phyloP scores from a whole-genome alignment of 1,140 invertebrate genomes.

The Ips typographus region DNA sequence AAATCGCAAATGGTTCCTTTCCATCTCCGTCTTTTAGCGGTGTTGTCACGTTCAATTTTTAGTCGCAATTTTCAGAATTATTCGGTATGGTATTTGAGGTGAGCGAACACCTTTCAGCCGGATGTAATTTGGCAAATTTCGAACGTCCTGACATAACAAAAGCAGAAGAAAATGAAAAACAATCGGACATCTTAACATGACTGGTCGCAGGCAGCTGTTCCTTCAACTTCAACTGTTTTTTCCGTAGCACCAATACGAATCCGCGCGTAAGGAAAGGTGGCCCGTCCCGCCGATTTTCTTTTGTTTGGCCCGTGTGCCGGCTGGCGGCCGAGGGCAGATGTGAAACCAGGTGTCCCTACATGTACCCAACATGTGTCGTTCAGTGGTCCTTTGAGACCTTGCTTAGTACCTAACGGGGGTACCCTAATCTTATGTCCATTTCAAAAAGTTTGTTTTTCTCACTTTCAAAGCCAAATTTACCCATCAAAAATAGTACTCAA shows the following conservation, averaged over 20 bases:
- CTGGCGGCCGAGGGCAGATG: constrained; percentile 33
- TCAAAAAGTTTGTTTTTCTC: no score
- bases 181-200: constrained; percentile 34
- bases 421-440: no score
- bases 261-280: constrained; percentile 33
- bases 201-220: constrained; percentile 29
- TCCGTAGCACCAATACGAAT: constrained; percentile 36
- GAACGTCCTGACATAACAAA: not conserved
- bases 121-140: not conserved
- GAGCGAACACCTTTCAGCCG: not conserved
- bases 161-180: constrained; percentile 13
- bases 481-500: no score
- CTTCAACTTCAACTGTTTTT: constrained; percentile 35
- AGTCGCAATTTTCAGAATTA: no score
- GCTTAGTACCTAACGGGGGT: not conserved
- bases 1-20: no score
- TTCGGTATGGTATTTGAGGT: no score
- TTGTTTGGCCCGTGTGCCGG: constrained; percentile 38
- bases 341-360: constrained; percentile 34
- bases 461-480: no score
- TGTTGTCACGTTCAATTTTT: no score
- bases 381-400: constrained; percentile 15
- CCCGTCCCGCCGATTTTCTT: constrained; percentile 36
- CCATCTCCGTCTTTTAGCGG: no score
- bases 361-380: constrained; percentile 31